These are phyloP conservation scores for Sinonovacula constricta DNA, from an alignment of 1,140 invertebrate species.

Conservation along the genomic window DNA sequence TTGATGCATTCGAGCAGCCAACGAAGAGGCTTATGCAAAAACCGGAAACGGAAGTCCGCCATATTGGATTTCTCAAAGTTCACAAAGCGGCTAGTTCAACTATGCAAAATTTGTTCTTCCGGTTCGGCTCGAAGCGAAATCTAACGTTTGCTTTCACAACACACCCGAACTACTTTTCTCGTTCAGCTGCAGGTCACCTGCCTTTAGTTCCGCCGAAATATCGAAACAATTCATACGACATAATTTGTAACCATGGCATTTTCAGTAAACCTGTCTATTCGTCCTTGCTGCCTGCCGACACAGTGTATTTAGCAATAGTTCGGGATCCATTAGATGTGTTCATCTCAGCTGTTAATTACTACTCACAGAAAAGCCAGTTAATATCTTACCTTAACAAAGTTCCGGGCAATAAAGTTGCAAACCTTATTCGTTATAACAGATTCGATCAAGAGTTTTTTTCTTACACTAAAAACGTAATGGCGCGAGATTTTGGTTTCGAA, in stretches of 20 bases:
- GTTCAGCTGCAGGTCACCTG: neutral
- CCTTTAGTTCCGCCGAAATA: neutral
- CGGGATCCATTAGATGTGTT: conserved; percentile 32
- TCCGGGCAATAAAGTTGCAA: conserved; percentile 7
- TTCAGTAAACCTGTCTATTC: conserved; percentile 18
- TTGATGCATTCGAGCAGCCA: too few relatives aligned
- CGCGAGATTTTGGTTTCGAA: conserved; percentile 63
- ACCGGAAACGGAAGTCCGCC: conserved; percentile 27
- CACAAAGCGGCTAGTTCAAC: conserved; percentile 50
- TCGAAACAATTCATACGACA: conserved; percentile 19
- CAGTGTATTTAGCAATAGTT: conserved; percentile 36
- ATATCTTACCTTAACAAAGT: conserved; percentile 15
- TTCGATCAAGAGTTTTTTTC: conserved; percentile 27
- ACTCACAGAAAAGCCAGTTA: conserved; percentile 9
- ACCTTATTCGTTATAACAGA: conserved; percentile 8
- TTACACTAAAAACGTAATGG: conserved; percentile 66
- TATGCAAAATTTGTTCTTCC: conserved; percentile 44
- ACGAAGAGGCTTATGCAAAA: too few relatives aligned
- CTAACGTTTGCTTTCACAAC: conserved; percentile 33
- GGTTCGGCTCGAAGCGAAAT: conserved; percentile 40
- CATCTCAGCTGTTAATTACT: conserved; percentile 41
- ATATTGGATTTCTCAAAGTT: conserved; percentile 48
- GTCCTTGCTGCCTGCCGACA: conserved; percentile 22
- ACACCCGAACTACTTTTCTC: conserved; percentile 26
- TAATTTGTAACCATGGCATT: conserved; percentile 43